Percentiles rank a stretch among this genome's conserved stretches.
Conservation (phyloP, 1,140 invertebrate genomes). For the Tetramorium alpestre region DNA sequence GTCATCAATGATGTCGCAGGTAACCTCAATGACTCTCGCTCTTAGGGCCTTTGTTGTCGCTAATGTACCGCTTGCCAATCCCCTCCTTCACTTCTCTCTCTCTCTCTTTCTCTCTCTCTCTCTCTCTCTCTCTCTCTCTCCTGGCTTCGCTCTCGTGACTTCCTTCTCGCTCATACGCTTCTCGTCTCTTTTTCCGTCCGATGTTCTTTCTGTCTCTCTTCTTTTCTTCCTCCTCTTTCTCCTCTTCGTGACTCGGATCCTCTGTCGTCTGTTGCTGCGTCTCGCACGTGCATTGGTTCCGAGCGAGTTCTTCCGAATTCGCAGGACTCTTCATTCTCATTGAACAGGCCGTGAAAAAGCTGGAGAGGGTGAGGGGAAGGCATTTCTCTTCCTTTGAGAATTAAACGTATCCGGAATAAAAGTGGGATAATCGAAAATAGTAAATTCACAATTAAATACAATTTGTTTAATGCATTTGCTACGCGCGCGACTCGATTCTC, state of each 20-base stretch:
- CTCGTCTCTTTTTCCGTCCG: slow-evolving; percentile 28
- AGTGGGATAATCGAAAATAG: background rate
- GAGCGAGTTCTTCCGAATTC: slow-evolving; percentile 37
- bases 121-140: slow-evolving; percentile 24
- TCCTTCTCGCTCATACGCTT: slow-evolving; percentile 39
- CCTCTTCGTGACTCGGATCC: background rate
- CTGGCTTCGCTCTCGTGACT: slow-evolving; percentile 36
- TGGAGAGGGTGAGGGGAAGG: no score
- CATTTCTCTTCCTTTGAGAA: background rate
- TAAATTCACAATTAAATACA: background rate
- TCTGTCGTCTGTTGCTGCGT: slow-evolving; percentile 21
- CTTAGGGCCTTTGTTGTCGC: slow-evolving; percentile 74
- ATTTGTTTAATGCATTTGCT: background rate
- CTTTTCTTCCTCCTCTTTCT: background rate
- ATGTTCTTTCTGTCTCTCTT: background rate
- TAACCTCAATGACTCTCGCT: slow-evolving; percentile 69
- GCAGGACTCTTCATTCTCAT: background rate
- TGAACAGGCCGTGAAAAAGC: background rate
- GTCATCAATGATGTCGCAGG: slow-evolving; percentile 67
- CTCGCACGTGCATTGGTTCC: background rate
- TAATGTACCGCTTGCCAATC: slow-evolving; percentile 72
- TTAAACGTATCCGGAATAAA: background rate
- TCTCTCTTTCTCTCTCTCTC: slow-evolving; percentile 28
- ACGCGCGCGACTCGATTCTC: background rate
- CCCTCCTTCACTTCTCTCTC: slow-evolving; percentile 1